phyloP scores from a whole-genome alignment of 2,113 vertebrate genomes.

The Ophiodon elongatus region DNA sequence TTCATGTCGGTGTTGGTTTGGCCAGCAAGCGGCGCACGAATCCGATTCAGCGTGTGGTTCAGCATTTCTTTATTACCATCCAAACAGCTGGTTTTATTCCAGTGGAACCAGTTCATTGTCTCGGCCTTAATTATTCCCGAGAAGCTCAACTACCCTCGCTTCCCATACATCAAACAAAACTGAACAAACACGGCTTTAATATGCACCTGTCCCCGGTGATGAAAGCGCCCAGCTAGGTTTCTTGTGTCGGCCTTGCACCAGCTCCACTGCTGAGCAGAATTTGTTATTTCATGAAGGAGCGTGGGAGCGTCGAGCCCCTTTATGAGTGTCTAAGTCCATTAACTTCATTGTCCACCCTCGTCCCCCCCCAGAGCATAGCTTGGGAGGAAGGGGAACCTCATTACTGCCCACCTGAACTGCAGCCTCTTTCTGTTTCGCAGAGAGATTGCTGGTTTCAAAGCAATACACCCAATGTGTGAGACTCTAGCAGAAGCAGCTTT shows the following conservation, averaged over 20 bases:
- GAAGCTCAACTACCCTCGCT: not conserved
- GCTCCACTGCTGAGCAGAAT: conserved; percentile 13
- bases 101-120: conserved; percentile 1
- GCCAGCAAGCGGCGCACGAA: conserved; percentile 10
- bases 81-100: conserved; percentile 32
- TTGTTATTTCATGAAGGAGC: conserved; percentile 34
- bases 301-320: conserved; percentile 13
- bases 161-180: conserved; percentile 41
- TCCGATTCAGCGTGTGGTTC: conserved; percentile 1
- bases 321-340: conserved; percentile 40
- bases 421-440: not conserved
- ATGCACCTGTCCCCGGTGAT: conserved; percentile 7
- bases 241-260: not conserved
- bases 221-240: conserved; percentile 8
- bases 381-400: not conserved
- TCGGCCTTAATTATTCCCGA: not conserved
- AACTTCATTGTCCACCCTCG: conserved; percentile 38
- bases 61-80: conserved; percentile 20
- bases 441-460: not conserved
- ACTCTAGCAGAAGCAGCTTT: not conserved
- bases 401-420: conserved; percentile 13
- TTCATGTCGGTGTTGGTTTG: conserved; percentile 3
- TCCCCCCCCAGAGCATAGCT: not conserved
- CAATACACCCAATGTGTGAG: not conserved
- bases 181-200: conserved; percentile 52